phyloP scores from a whole-genome alignment of 2,888 invertebrate species.

The Caradrina clavipalpis region DNA sequence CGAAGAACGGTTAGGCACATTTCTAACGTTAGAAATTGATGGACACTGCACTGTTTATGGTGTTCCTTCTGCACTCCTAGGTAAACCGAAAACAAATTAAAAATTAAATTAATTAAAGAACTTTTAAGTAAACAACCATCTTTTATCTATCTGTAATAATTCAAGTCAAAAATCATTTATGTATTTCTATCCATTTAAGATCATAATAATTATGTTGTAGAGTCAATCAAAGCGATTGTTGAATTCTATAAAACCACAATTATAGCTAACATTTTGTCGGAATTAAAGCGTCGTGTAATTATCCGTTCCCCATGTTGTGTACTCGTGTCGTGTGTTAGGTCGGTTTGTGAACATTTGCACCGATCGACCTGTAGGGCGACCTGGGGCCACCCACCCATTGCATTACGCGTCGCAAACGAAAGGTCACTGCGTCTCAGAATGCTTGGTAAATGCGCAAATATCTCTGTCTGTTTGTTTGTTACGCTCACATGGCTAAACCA shows the following conservation, averaged over 20 bases:
- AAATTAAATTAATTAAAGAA: too few relatives aligned
- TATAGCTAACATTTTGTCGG: constrained; percentile 68
- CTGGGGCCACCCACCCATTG: constrained; percentile 7
- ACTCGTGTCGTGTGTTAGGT: constrained; percentile 56
- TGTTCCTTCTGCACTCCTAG: too few relatives aligned
- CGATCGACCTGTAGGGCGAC: constrained; percentile 50
- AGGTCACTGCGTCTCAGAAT: constrained; percentile 11
- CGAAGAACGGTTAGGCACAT: neutral
- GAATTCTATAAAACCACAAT: constrained; percentile 33
- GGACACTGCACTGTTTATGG: neutral
- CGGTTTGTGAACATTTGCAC: constrained; percentile 70
- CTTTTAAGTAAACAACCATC: neutral
- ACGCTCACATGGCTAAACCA: too few relatives aligned
- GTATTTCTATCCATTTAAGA: too few relatives aligned
- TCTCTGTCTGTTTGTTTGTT: too few relatives aligned
- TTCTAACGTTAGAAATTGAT: neutral
- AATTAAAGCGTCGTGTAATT: constrained; percentile 69
- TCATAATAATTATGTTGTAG: too few relatives aligned
- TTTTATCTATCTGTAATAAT: neutral
- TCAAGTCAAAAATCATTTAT: neutral
- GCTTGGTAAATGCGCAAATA: too few relatives aligned
- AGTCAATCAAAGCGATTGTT: constrained; percentile 10
- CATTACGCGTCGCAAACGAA: neutral
- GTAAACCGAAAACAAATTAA: too few relatives aligned
- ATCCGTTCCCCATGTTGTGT: constrained; percentile 58